Base-by-base conservation (phyloP, 2,888 invertebrate genomes). In the Gasteruption jaculator region DNA sequence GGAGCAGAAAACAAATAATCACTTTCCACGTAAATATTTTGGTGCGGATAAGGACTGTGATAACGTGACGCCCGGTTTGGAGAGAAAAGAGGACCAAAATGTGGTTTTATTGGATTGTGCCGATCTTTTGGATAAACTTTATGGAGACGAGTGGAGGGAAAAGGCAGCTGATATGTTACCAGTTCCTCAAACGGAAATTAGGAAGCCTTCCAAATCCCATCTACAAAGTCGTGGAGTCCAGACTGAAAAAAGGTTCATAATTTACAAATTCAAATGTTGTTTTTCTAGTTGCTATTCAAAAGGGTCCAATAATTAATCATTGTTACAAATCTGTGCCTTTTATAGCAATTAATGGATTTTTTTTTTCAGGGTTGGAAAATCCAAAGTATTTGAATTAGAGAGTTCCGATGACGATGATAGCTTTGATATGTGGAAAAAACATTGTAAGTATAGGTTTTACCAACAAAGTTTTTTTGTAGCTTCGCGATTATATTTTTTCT, bases 141-240 rank as follows among this genome's bases (percentile, higher is more conserved):
- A 80, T 18, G 80, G 80, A n/a, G 69, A 73, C 30, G 60, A 65
- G 6, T 79, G 79, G 79, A 75, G 76, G 52, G 71, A 74, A 1
- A 76, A 63, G 33, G 65, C 60, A 4, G 50, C 58, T 36, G 43
- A 50, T 37, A 35, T 47, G 30, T 19, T 68, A 12, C 18, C n/a
- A n/a, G n/a, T 61, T 3, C 55, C 59, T 16, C 40, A 43, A 4
- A 48, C 62, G n/a, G 63, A 66, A n/a, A n/a, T n/a, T n/a, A n/a
- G n/a, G n/a, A n/a, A n/a, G n/a, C n/a, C n/a, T n/a, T n/a, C n/a
- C n/a, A n/a, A n/a, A n/a, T n/a, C n/a, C n/a, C n/a, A n/a, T n/a
- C 41, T 3, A 48, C 40, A 14, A 49, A 48, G 57, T 32, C 57
- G 56, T 49, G 57, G 44, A 39, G 51, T 60, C 19, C 62, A 65